phyloP scores from a whole-genome alignment of 2,888 invertebrate species.

The Noctua janthina region DNA sequence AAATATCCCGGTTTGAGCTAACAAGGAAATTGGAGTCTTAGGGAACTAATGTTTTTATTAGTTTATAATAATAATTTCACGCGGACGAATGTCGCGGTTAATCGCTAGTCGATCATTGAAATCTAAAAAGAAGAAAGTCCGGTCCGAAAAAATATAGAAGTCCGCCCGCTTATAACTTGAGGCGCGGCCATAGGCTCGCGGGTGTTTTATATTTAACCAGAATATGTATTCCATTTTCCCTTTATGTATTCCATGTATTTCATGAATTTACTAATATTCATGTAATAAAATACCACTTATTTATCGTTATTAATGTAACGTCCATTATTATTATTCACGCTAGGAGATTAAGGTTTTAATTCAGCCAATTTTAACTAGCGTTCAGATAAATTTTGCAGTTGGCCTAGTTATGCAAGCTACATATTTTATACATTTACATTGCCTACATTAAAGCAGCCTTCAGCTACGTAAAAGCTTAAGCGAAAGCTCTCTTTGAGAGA shows the following conservation, averaged over 20 bases:
- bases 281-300: conserved; percentile 55
- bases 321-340: conserved; percentile 56
- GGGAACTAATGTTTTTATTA: too few species aligned
- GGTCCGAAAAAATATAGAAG: neutral
- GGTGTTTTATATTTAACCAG: conserved; percentile 77
- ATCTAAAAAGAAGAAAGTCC: too few species aligned
- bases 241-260: conserved; percentile 67
- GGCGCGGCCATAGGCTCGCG: conserved; percentile 67
- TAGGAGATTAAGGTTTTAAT: conserved; percentile 50
- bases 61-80: too few species aligned
- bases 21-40: too few species aligned
- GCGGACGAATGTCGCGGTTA: too few species aligned
- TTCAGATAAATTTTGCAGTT: conserved; percentile 27
- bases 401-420: conserved; percentile 32
- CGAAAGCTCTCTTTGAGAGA: conserved; percentile 39
- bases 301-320: conserved; percentile 62
- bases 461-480: conserved; percentile 38
- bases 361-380: conserved; percentile 12
- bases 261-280: conserved; percentile 72
- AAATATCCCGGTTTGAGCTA: too few species aligned
- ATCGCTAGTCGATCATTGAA: too few species aligned
- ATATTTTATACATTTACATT: conserved; percentile 47
- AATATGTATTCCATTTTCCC: conserved; percentile 74
- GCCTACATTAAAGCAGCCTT: conserved; percentile 29
- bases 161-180: conserved; percentile 54